A percentile compares a stretch with the other conserved stretches of the same genome.
These are phyloP conservation scores for Brachylomia viminalis DNA, from an alignment of 2,888 invertebrate genomes.

Conservation along the genomic window DNA sequence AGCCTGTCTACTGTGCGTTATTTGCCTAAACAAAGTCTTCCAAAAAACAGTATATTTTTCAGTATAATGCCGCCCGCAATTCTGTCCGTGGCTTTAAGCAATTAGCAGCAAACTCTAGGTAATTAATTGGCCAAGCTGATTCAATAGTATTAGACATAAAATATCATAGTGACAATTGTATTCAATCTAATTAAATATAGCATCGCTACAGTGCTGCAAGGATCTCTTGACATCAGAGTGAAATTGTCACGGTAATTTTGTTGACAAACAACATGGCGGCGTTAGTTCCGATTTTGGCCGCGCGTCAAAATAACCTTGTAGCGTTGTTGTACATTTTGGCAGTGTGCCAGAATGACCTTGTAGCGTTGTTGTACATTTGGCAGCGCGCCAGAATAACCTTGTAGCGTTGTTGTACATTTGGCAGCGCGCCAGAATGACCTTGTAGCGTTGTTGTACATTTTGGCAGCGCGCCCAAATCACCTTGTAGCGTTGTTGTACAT, in stretches of 20 bases:
- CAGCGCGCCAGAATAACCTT: too few species aligned
- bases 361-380: too few species aligned
- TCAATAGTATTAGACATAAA: neutral
- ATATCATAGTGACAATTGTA: neutral
- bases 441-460: too few species aligned
- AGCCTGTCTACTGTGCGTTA: neutral
- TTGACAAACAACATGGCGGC: neutral
- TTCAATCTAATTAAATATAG: neutral
- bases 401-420: too few species aligned
- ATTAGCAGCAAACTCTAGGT: neutral
- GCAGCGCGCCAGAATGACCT: too few species aligned
- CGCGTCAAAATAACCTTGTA: neutral
- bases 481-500: too few species aligned
- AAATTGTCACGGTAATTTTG: neutral
- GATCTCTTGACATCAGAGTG: neutral
- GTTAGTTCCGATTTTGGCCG: neutral
- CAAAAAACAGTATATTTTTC: neutral
- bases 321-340: neutral
- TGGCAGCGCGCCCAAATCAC: too few species aligned
- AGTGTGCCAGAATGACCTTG: too few species aligned
- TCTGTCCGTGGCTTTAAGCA: conserved; percentile 18
- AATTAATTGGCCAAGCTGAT: conserved; percentile 7
- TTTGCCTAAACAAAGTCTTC: conserved; percentile 25
- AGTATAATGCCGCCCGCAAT: conserved; percentile 23
- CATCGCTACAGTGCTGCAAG: neutral